A percentile compares a stretch with the other conserved stretches of the same genome.
Conservation (phyloP, 2,797 vertebrate genomes). For the Falco columbarius region DNA sequence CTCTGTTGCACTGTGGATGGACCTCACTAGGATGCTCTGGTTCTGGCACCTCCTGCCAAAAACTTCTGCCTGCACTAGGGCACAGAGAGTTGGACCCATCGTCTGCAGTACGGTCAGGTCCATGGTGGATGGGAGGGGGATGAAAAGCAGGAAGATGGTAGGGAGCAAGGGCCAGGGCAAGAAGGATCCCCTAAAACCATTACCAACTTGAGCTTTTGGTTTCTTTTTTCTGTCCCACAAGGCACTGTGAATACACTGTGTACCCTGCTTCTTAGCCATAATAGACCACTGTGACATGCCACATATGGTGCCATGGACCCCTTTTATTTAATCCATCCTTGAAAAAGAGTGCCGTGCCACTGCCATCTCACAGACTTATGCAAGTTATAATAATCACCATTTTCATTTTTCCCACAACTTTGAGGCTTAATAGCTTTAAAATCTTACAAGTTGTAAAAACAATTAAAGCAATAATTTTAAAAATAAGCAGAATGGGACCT, state of each 20-base stretch:
- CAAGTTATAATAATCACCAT: conserved; percentile 69
- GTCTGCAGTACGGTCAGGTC: background rate
- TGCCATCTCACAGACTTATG: conserved; percentile 22
- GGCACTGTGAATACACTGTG: background rate
- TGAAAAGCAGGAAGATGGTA: background rate
- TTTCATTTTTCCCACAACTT: conserved; percentile 79
- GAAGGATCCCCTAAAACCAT: background rate
- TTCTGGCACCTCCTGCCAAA: background rate
- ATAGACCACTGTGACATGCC: conserved; percentile 8
- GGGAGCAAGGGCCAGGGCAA: background rate
- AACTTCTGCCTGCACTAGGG: accelerated
- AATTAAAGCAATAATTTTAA: conserved; percentile 84
- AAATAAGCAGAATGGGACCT: conserved; percentile 78
- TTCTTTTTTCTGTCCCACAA: conserved; percentile 33
- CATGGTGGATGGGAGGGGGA: background rate
- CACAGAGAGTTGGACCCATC: background rate
- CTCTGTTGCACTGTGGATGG: accelerated
- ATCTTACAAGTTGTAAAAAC: conserved; percentile 85
- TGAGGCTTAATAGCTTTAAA: conserved; percentile 87
- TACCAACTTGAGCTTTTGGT: background rate
- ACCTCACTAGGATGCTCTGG: background rate
- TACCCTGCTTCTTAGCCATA: conserved; percentile 41
- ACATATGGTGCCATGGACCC: conserved; percentile 4
- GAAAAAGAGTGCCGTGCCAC: background rate
- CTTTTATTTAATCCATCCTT: conserved; percentile 13